A percentile compares a stretch with the other conserved stretches of the same genome.
These are phyloP conservation scores for Pseudocheirus occidentalis DNA, from an alignment of 2,797 vertebrate genomes.

Conservation along the genomic window DNA sequence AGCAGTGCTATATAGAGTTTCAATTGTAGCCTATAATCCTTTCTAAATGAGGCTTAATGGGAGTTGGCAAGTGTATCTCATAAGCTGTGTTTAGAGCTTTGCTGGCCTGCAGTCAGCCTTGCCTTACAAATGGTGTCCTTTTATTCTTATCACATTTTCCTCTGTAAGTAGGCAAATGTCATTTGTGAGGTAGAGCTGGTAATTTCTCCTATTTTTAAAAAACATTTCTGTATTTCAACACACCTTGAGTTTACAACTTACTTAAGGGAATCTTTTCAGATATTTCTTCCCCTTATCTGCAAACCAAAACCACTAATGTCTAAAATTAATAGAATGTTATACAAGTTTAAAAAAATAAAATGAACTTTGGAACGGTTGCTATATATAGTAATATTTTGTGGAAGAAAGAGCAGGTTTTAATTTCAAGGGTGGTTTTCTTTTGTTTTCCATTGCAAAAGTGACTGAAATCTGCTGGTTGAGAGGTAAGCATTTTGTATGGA, in stretches of 20 bases:
- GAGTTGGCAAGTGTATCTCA: constrained; percentile 27
- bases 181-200: background rate
- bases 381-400: constrained; percentile 11
- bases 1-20: constrained; percentile 39
- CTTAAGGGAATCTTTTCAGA: constrained; percentile 18
- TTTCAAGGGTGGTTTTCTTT: background rate
- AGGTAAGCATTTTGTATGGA: constrained; percentile 44
- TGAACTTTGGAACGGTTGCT: constrained; percentile 24
- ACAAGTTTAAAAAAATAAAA: constrained; percentile 29
- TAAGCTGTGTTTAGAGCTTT: constrained; percentile 42
- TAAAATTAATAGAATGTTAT: constrained; percentile 41
- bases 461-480: background rate
- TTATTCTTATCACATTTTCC: constrained; percentile 14
- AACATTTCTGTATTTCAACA: background rate
- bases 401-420: constrained; percentile 38
- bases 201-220: background rate
- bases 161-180: background rate
- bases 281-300: background rate
- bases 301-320: constrained; percentile 21
- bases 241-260: background rate
- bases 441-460: constrained; percentile 48
- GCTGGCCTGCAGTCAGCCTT: constrained; percentile 9
- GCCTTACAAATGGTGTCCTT: background rate
- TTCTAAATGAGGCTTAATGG: constrained; percentile 44
- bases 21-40: constrained; percentile 45